Evolutionary conservation across 2,797 vertebrate genomes (phyloP).

Genomic region (Octomys mimax): DNA sequence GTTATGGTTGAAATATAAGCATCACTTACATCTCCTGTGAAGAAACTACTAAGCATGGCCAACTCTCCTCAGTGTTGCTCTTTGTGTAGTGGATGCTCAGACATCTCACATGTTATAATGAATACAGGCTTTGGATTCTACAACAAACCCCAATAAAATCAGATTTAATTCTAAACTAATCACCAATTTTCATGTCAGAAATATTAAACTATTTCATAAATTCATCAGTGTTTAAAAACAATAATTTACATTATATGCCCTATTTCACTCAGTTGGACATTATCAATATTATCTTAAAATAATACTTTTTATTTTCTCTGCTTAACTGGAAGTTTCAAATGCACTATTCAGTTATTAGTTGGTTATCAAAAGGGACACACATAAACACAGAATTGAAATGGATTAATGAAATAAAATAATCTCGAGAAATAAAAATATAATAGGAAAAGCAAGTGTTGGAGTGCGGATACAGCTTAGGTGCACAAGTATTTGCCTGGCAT

Average conservation of each 20-base stretch:
- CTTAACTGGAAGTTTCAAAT: not conserved
- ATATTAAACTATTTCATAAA: not conserved
- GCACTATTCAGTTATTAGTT: not conserved
- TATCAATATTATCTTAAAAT: not conserved
- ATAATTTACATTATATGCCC: not conserved
- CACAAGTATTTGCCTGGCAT: too few species aligned
- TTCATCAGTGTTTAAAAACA: not conserved
- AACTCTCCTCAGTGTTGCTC: constrained; percentile 14
- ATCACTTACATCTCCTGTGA: constrained; percentile 23
- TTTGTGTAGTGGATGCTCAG: not conserved
- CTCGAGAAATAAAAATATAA: not conserved
- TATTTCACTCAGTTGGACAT: not conserved
- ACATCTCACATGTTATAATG: constrained; percentile 4
- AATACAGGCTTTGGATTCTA: not conserved
- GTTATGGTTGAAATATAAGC: constrained; percentile 34
- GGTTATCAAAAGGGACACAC: not conserved
- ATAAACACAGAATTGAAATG: not conserved
- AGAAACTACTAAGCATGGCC: constrained; percentile 21
- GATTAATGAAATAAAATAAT: constrained; percentile 14
- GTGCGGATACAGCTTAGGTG: too few species aligned
- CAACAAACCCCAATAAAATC: not conserved
- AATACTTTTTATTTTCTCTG: not conserved
- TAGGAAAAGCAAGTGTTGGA: not conserved
- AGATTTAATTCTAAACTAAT: not conserved
- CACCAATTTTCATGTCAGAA: not conserved